Evolutionary conservation across 2,797 vertebrate genomes (phyloP).

Genomic region (Tapera naevia): DNA sequence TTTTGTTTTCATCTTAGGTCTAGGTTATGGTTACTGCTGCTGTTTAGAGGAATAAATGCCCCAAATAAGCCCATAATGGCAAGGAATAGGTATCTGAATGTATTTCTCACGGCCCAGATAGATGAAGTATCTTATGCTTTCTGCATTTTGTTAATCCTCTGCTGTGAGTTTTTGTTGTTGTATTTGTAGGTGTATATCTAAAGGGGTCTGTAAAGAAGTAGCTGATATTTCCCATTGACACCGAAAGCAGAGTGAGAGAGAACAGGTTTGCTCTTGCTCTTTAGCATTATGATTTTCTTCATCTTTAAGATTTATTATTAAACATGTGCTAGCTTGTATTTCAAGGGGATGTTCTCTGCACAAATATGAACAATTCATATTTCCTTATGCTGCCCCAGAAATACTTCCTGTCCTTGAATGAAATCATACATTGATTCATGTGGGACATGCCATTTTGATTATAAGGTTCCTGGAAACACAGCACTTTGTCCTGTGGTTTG

Average conservation of each 20-base stretch:
- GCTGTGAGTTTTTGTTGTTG: not conserved
- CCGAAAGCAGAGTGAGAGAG: not conserved
- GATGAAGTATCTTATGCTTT: not conserved
- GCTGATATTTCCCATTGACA: not conserved
- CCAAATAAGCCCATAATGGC: not conserved
- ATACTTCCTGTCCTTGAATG: not conserved
- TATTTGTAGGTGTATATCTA: not conserved
- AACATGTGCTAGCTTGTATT: not conserved
- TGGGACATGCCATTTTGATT: not conserved
- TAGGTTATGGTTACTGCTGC: not conserved
- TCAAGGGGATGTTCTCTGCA: not conserved
- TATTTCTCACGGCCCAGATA: not conserved
- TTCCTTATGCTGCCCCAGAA: not conserved
- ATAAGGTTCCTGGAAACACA: not conserved
- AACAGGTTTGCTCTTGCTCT: not conserved
- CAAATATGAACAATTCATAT: not conserved
- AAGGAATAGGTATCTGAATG: not conserved
- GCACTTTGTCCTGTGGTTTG: not conserved
- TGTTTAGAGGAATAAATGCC: not conserved
- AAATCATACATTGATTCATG: not conserved
- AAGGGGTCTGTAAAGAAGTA: not conserved
- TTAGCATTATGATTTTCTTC: not conserved
- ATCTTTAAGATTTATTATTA: not conserved
- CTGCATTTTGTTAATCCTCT: not conserved
- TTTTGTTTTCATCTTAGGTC: not conserved